Base-by-base conservation (phyloP, 92 coral and sea anemone species). In the Blastomussa wellsi region DNA sequence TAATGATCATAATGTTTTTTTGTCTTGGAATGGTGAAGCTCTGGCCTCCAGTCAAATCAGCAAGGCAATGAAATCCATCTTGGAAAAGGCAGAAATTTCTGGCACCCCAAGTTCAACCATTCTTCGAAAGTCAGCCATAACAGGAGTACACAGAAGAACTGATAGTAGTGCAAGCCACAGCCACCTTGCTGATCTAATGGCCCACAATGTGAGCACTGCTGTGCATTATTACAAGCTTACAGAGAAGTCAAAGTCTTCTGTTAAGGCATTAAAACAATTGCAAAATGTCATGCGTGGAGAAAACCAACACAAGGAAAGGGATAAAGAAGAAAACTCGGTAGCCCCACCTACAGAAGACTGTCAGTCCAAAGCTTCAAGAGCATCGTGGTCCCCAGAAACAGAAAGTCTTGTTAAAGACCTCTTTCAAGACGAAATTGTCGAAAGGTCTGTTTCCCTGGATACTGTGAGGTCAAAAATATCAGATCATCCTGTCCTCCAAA, bases 51-150 rank as follows among this genome's bases (percentile, higher is more conserved):
- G 79, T 51, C 79, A 75, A 31, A 31, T 75, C 14, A 75, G 39
- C 39, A 75, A 75, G 64, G 79, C 79, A 13, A 75, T 47, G 62
- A 47, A 75, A 49, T 75, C 79, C 15, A 29, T 75, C 2, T 90
- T 75, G 79, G 74, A 70, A 83, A 81, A 86, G 69, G 35, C 33
- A 59, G 47, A 75, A 75, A 29, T 87, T 83, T 22, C 36, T 88
- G 35, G 85, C 78, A 69, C 81, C 52, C 28, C 74, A 37, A 31
- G 68, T 82, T 15, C 88, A 80, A 90, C 93, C 16, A 83, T 88
- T 3, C 32, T 82, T 32, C 76, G 91, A 62, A 90, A 90, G 80
- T 57, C 78, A 33, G 88, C 93, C 28, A 89, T 87, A 7, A 31
- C 89, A 57, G 47, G 77, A 38, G 66, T 79, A 71, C 93, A 88